A percentile compares a stretch with the other conserved stretches of the same genome.
phyloP scores from a whole-genome alignment of 1,140 invertebrate genomes.

The Nasonia vitripennis region DNA sequence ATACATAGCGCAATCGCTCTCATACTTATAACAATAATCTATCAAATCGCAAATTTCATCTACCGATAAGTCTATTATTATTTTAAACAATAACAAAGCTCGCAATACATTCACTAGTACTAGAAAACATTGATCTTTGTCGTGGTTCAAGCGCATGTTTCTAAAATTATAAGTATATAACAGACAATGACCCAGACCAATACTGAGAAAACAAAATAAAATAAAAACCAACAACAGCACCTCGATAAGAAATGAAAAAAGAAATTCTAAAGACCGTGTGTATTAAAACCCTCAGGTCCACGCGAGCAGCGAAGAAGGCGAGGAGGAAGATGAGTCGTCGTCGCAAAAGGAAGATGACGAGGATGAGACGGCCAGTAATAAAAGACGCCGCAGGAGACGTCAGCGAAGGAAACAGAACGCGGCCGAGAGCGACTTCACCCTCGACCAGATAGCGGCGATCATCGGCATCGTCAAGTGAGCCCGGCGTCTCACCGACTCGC shows the following conservation, averaged over 20 bases:
- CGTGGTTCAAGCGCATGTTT: background rate
- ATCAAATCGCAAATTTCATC: background rate
- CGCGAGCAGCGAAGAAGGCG: constrained; percentile 66
- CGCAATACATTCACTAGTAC: background rate
- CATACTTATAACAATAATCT: background rate
- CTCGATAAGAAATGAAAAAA: background rate
- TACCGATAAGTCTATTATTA: background rate
- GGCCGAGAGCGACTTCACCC: constrained; percentile 35
- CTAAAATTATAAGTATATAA: background rate
- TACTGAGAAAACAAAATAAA: background rate
- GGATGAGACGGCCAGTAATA: constrained; percentile 22
- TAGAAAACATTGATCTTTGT: background rate
- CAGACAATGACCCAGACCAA: background rate
- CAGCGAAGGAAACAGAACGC: constrained; percentile 4
- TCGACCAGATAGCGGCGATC: constrained; percentile 50
- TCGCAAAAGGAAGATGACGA: constrained; percentile 34
- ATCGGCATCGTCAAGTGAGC: constrained; percentile 49
- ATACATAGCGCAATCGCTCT: background rate
- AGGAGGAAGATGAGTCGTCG: constrained; percentile 46
- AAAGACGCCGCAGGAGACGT: constrained; percentile 4
- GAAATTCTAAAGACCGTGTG: background rate
- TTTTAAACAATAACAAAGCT: background rate
- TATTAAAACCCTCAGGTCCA: constrained; percentile 58
- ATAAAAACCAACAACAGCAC: background rate
- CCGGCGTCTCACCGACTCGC: constrained; percentile 40